These are phyloP conservation scores for Chloroclysta siterata DNA, from an alignment of 2,888 invertebrate genomes.

Conservation along the genomic window DNA sequence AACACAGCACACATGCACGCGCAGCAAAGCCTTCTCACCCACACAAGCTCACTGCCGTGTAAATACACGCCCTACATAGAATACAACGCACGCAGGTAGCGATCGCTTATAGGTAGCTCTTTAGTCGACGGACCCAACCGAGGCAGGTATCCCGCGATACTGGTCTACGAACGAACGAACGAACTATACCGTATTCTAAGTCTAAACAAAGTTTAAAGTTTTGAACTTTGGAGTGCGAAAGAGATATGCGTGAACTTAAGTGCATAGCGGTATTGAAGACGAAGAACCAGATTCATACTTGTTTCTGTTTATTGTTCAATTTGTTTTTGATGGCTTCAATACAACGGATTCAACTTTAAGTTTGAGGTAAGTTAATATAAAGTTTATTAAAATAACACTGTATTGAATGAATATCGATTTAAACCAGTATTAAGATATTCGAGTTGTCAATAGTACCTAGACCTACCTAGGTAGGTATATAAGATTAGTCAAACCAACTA, in stretches of 20 bases:
- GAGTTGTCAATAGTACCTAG: too few relatives aligned
- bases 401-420: not conserved
- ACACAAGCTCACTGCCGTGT: conserved; percentile 53
- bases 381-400: not conserved
- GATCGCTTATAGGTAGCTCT: conserved; percentile 5
- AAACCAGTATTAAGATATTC: not conserved
- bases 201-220: conserved; percentile 36
- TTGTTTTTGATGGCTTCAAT: conserved; percentile 44
- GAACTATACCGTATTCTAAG: conserved; percentile 55
- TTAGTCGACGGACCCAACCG: conserved; percentile 64
- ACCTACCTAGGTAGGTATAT: too few relatives aligned
- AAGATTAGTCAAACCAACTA: too few relatives aligned
- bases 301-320: conserved; percentile 56
- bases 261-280: conserved; percentile 68
- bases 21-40: conserved; percentile 64
- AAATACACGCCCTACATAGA: conserved; percentile 50
- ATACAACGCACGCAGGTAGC: conserved; percentile 23
- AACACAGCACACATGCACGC: conserved; percentile 60
- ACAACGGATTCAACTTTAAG: conserved; percentile 41
- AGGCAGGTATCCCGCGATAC: conserved; percentile 71
- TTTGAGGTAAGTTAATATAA: conserved; percentile 45
- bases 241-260: conserved; percentile 53
- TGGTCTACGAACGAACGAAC: conserved; percentile 83
- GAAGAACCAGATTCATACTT: conserved; percentile 68
- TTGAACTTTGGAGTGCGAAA: conserved; percentile 42